Evolutionary conservation across 1,140 invertebrate species (phyloP).

Genomic region (Drosophila ficusphila): DNA sequence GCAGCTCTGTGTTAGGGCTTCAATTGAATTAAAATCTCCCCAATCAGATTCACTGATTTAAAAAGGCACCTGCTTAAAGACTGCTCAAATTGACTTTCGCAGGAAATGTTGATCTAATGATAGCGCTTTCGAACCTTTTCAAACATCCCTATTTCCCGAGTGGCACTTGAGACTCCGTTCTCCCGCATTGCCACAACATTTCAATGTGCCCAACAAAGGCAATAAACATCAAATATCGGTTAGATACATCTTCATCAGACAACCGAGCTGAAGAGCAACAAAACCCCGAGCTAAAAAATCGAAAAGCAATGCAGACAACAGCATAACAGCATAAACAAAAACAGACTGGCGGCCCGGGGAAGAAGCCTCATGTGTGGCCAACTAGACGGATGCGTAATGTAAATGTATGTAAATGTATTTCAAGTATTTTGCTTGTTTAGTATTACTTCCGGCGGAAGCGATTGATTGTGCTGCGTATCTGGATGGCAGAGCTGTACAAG

Average conservation of each 20-base stretch:
- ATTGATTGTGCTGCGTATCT: conserved; percentile 72
- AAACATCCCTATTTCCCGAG: conserved; percentile 3
- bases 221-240: conserved; percentile 82
- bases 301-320: conserved; percentile 33
- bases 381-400: conserved; percentile 79
- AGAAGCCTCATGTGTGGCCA: conserved; percentile 32
- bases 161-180: conserved; percentile 1
- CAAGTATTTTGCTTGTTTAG: conserved; percentile 78
- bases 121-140: conserved; percentile 48
- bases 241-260: conserved; percentile 80
- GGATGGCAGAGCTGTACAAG: conserved; percentile 35
- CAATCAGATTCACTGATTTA: background rate
- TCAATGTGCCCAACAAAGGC: conserved; percentile 65
- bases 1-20: too few relatives aligned
- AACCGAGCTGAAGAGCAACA: conserved; percentile 33
- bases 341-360: conserved; percentile 3
- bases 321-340: conserved; percentile 33
- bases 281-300: background rate
- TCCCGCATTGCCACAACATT: conserved; percentile 44
- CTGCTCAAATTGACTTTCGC: conserved; percentile 15
- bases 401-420: conserved; percentile 83
- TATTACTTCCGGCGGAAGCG: conserved; percentile 79
- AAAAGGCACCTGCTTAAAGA: background rate
- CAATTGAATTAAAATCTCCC: background rate
- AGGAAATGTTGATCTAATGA: conserved; percentile 57